A percentile compares a stretch with the other conserved stretches of the same genome.
These are phyloP conservation scores for Drosophila sturtevanti DNA, from an alignment of 1,140 invertebrate genomes.

Conservation along the genomic window DNA sequence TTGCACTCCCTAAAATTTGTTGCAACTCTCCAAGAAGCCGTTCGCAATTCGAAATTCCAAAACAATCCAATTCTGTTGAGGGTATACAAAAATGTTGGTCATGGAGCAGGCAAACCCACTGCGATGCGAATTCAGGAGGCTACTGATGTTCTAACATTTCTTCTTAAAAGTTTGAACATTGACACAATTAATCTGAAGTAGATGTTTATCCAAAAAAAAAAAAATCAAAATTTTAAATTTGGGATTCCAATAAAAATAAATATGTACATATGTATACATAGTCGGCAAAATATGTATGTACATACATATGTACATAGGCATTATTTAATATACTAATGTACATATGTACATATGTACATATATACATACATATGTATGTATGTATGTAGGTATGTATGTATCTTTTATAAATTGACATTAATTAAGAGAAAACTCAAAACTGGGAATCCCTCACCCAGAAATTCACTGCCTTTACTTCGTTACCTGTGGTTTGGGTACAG, in stretches of 20 bases:
- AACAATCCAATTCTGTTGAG: constrained; percentile 93
- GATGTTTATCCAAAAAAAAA: neutral
- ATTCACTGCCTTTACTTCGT: constrained; percentile 7
- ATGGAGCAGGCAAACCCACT: constrained; percentile 98
- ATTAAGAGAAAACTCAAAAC: constrained; percentile 61
- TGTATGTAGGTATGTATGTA: too few species aligned
- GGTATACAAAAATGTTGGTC: constrained; percentile 97
- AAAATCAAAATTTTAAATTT: neutral
- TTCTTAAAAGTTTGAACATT: constrained; percentile 87
- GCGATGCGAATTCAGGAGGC: constrained; percentile 90
- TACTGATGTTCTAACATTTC: constrained; percentile 93
- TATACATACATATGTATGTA: too few species aligned
- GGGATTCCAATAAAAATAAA: neutral
- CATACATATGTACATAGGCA: neutral
- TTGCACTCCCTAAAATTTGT: constrained; percentile 97
- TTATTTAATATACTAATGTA: neutral
- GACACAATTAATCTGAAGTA: constrained; percentile 55
- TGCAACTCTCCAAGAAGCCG: constrained; percentile 92
- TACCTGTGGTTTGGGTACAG: neutral
- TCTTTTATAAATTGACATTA: constrained; percentile 60
- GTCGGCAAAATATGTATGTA: neutral
- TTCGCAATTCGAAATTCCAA: constrained; percentile 87
- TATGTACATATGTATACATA: too few species aligned
- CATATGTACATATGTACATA: too few species aligned
- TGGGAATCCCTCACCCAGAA: constrained; percentile 58